Percentiles rank a stretch among this genome's conserved stretches.
Conservation (phyloP, 2,797 vertebrate genomes). For the Benthosema pterotum region DNA sequence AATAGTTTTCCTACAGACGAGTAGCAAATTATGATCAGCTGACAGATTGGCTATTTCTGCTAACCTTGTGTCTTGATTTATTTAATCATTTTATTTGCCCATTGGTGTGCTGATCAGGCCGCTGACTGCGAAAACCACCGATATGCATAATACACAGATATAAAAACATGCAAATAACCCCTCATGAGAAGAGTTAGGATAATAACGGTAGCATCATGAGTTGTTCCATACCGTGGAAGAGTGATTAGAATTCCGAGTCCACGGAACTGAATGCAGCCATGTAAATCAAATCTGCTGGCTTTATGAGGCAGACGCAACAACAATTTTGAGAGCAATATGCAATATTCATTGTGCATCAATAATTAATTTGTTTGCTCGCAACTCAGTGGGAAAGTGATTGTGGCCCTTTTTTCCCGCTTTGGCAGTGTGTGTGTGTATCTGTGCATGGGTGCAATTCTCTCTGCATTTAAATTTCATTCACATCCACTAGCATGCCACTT, state of each 20-base stretch:
- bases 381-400: conserved; percentile 70
- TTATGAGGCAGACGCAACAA: conserved; percentile 67
- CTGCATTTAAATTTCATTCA: conserved; percentile 65
- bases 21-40: too few species aligned
- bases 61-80: too few species aligned
- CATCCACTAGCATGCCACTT: conserved; percentile 31
- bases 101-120: too few species aligned
- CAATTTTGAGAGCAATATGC: conserved; percentile 74
- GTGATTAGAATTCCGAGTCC: conserved; percentile 63
- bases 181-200: too few species aligned
- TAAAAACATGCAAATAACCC: too few species aligned
- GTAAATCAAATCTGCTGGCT: conserved; percentile 73
- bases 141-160: too few species aligned
- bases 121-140: too few species aligned
- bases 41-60: too few species aligned
- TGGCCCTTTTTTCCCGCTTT: conserved; percentile 64
- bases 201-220: conserved; percentile 5
- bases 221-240: conserved; percentile 28
- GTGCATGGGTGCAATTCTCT: conserved; percentile 32
- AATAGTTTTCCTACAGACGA: too few species aligned
- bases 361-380: conserved; percentile 74
- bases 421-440: conserved; percentile 47
- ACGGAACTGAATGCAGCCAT: conserved; percentile 56
- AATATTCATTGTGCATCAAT: conserved; percentile 80
- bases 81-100: too few species aligned